A percentile compares a stretch with the other conserved stretches of the same genome.
Evolutionary conservation across 2,113 vertebrate genomes (phyloP).

Genomic region (Sterrhoptilus dennistouni): DNA sequence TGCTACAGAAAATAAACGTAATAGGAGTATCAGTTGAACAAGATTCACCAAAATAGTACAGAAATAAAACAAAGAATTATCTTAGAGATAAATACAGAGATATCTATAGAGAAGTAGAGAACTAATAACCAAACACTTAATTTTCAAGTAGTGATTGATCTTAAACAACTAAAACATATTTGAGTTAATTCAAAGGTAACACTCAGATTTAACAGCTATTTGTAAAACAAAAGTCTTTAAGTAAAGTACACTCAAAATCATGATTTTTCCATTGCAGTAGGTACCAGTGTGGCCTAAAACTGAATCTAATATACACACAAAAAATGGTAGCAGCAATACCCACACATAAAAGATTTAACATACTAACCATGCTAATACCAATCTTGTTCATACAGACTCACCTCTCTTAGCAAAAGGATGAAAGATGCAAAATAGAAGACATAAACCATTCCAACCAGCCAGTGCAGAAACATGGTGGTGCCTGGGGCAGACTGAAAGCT

Average conservation of each 20-base stretch:
- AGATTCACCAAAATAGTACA: not conserved
- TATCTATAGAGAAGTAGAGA: not conserved
- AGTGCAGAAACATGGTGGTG: conserved; percentile 97
- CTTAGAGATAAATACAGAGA: not conserved
- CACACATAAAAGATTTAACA: not conserved
- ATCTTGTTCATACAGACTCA: conserved; percentile 26
- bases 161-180: not conserved
- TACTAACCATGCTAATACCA: not conserved
- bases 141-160: not conserved
- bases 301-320: not conserved
- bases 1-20: not conserved
- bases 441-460: conserved; percentile 97
- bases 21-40: not conserved
- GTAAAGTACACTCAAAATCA: not conserved
- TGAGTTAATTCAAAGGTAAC: not conserved
- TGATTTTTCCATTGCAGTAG: not conserved
- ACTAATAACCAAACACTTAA: not conserved
- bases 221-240: not conserved
- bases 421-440: conserved; percentile 98
- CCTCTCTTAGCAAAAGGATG: conserved; percentile 95
- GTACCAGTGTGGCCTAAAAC: not conserved
- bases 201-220: not conserved
- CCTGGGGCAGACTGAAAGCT: conserved; percentile 95
- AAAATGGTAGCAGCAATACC: not conserved
- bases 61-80: not conserved